A percentile compares a stretch with the other conserved stretches of the same genome.
Evolutionary conservation across 2,797 vertebrate genomes (phyloP).

Genomic region (Falco novaeseelandiae): DNA sequence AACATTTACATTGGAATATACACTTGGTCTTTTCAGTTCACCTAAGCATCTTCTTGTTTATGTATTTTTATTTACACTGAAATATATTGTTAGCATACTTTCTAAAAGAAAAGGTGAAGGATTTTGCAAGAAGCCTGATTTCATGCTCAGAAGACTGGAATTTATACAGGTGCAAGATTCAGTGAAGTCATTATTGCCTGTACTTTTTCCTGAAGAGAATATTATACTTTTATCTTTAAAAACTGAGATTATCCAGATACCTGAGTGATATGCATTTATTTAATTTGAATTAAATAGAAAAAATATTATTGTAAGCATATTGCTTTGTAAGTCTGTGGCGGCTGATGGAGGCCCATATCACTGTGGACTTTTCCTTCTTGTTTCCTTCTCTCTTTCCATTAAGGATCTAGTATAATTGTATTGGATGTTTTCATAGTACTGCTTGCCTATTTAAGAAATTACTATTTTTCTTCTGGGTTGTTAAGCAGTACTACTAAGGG

Average conservation of each 20-base stretch:
- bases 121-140: background rate
- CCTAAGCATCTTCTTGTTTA: background rate
- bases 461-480: background rate
- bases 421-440: background rate
- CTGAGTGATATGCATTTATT: background rate
- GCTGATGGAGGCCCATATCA: background rate
- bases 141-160: background rate
- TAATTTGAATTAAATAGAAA: background rate
- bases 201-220: background rate
- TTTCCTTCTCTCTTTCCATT: background rate
- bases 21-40: background rate
- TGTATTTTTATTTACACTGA: background rate
- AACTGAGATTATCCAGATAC: background rate
- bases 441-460: background rate
- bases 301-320: background rate
- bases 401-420: background rate
- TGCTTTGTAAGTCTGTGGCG: accelerated
- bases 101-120: background rate
- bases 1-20: background rate
- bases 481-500: background rate
- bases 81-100: background rate
- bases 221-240: background rate
- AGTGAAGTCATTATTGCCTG: background rate
- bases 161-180: background rate
- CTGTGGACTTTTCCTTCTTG: background rate